These are phyloP conservation scores for Synergus gifuensis DNA, from an alignment of 2,888 invertebrate genomes.

Conservation along the genomic window DNA sequence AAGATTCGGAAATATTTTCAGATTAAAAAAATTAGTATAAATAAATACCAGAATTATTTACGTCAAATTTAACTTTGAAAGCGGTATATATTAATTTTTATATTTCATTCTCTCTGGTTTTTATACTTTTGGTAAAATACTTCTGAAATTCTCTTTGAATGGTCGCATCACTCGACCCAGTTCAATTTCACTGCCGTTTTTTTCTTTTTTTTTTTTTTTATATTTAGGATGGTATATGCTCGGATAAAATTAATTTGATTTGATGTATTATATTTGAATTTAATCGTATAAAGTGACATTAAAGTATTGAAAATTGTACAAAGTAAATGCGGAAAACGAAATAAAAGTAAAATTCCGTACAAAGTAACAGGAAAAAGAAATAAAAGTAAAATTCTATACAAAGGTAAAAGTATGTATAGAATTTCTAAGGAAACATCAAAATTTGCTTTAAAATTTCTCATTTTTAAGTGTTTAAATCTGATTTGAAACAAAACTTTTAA, in stretches of 20 bases:
- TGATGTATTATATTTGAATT: neutral
- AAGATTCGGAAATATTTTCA: conserved; percentile 1
- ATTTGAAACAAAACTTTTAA: no score
- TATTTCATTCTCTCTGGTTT: neutral
- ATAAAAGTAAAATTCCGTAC: no score
- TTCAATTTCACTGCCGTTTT: neutral
- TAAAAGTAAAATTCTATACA: no score
- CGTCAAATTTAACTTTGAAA: neutral
- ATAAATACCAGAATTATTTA: no score
- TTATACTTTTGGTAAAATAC: neutral
- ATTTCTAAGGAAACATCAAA: no score
- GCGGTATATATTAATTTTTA: neutral
- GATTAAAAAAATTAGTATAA: neutral
- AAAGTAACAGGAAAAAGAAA: no score
- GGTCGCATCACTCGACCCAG: neutral
- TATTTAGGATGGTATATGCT: neutral
- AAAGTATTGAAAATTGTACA: no score
- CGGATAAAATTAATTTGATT: neutral
- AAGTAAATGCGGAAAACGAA: no score
- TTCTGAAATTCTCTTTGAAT: neutral
- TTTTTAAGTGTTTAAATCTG: no score
- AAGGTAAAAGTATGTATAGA: no score
- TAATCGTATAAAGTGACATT: neutral
- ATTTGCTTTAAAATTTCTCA: no score
- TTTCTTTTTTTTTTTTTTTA: neutral